Percentiles rank a stretch among this genome's conserved stretches.
These are phyloP conservation scores for Drosophila eohydei DNA, from an alignment of 2,888 invertebrate genomes.

Conservation along the genomic window DNA sequence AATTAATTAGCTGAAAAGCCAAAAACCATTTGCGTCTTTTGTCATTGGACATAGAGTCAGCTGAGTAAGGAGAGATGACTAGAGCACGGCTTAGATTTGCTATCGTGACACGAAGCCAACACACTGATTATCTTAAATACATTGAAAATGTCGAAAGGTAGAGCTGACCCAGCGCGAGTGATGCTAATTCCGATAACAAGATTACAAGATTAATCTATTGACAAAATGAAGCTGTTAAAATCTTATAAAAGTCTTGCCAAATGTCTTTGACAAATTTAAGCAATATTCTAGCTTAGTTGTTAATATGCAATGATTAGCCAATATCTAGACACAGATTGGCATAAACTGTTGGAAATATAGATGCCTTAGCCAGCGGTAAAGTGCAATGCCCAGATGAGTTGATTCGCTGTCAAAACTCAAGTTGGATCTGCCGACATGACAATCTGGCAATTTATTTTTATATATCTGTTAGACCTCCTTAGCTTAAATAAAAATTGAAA, in stretches of 20 bases:
- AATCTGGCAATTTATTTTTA: not conserved
- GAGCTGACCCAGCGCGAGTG: not conserved
- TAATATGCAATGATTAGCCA: not conserved
- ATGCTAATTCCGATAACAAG: not conserved
- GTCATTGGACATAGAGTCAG: not conserved
- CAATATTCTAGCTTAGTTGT: too few species aligned
- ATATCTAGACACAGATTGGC: not conserved
- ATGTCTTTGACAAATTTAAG: too few species aligned
- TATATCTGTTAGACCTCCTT: too few species aligned
- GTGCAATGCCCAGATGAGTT: not conserved
- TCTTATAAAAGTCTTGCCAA: not conserved
- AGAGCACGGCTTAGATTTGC: not conserved
- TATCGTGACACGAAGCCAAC: not conserved
- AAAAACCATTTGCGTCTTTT: conserved; percentile 75
- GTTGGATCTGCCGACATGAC: too few species aligned
- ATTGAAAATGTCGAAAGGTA: too few species aligned
- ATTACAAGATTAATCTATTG: not conserved
- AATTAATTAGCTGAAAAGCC: conserved; percentile 76
- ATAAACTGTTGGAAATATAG: not conserved
- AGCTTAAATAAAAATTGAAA: too few species aligned
- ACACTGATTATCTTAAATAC: not conserved
- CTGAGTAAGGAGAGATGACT: too few species aligned
- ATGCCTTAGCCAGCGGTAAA: not conserved
- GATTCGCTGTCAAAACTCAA: not conserved
- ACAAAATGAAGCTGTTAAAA: not conserved